Conservation (phyloP, 2,113 vertebrate species). For the Patagioenas fasciata region DNA sequence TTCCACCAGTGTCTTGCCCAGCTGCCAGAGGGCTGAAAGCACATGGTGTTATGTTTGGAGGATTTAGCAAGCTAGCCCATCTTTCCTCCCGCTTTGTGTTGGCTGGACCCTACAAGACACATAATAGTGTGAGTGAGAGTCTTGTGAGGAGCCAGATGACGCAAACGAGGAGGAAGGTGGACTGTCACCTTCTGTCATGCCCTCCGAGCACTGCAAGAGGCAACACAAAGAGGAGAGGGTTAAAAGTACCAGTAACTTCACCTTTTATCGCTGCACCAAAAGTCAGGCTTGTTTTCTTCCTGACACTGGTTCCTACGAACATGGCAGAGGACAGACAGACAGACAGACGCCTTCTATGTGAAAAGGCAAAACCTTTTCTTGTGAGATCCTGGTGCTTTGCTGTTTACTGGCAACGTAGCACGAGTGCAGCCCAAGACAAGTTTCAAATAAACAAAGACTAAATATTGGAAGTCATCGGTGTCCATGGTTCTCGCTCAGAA, state of each 20-base stretch:
- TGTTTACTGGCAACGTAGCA: conserved; percentile 10
- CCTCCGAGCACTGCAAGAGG: not conserved
- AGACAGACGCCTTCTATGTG: not conserved
- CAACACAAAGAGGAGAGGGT: not conserved
- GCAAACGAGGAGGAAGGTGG: fast-evolving
- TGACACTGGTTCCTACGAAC: not conserved
- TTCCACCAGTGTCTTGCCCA: not conserved
- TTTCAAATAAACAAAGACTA: conserved; percentile 36
- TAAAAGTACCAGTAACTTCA: not conserved
- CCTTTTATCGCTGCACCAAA: not conserved
- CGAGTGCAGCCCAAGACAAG: not conserved
- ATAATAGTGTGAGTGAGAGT: fast-evolving
- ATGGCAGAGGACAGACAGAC: not conserved
- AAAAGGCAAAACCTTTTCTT: not conserved
- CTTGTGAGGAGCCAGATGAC: not conserved
- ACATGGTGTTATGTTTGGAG: not conserved
- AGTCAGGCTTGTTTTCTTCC: not conserved
- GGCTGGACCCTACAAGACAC: not conserved
- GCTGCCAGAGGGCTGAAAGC: not conserved
- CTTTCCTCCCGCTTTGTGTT: not conserved
- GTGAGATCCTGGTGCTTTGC: not conserved
- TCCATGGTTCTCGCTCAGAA: not conserved
- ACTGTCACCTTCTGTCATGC: not conserved
- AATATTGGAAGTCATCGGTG: conserved; percentile 20
- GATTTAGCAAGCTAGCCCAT: not conserved